Evolutionary conservation across 30 jellyfish, hydroid and myxozoan genomes (phyloP), one percentile per base, ranked within the genome.

Genomic region (Chrysaora quinquecirrha): DNA sequence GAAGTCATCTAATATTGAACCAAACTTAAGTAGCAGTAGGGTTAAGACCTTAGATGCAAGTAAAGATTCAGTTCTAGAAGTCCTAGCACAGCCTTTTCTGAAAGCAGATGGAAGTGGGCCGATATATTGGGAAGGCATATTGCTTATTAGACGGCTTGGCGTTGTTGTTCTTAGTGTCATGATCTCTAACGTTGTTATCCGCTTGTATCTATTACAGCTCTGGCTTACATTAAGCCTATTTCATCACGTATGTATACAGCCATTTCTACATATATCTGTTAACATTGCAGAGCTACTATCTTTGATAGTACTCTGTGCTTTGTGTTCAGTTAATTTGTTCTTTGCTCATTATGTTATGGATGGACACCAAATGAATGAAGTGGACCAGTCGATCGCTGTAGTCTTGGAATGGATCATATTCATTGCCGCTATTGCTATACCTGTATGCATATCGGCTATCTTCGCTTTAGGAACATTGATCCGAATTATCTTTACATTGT

Each of bases 101-200:
- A 27, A 23, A 14, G 56, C 29, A 28, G 65, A 61, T 34, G 31
- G 19, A 9, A 30, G 29, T 10, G 89, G 73, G 7, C 73, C 83
- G 20, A 63, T 77, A 32, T 28, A 48, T 38, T 77, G 89, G 89
- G n/a, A n/a, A n/a, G n/a, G n/a, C n/a, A n/a, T n/a, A n/a, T n/a
- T n/a, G n/a, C n/a, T n/a, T n/a, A n/a, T 83, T 54, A 32, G 79
- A 49, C 18, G 89, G 43, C 73, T 77, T 0, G 11, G 48, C 69
- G 30, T 61, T 1, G 83, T 62, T 31, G 9, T 77, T 22, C 22
- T 62, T 23, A 66, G 23, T 7, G 82, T 62, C 20, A n/a, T n/a
- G n/a, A n/a, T n/a, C n/a, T n/a, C n/a, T n/a, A n/a, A n/a, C n/a
- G n/a, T n/a, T n/a, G n/a, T 77, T 18, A 31, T 56, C 11, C 83